Evolutionary conservation across 2,888 invertebrate genomes (phyloP).

Genomic region (Netelia inedita): DNA sequence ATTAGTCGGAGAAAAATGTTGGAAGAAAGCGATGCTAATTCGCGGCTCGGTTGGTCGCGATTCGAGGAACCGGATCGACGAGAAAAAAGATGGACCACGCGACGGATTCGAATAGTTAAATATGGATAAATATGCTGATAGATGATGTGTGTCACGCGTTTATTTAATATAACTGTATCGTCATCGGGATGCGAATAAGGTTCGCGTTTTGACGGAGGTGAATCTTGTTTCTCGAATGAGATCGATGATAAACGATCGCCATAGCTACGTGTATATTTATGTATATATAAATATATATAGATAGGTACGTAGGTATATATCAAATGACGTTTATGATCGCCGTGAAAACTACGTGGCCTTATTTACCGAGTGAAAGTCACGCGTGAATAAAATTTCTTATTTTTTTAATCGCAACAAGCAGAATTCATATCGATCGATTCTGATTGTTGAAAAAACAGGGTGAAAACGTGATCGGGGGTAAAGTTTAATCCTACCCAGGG

Average conservation of each 20-base stretch:
- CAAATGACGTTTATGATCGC: not conserved
- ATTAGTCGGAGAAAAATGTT: too few species aligned
- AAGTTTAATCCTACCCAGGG: too few species aligned
- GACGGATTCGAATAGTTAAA: not conserved
- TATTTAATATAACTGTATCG: too few species aligned
- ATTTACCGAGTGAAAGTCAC: constrained; percentile 41
- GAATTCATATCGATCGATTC: too few species aligned
- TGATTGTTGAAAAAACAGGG: too few species aligned
- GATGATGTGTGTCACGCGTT: too few species aligned
- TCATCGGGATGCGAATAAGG: too few species aligned
- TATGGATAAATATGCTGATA: too few species aligned
- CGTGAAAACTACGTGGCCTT: constrained; percentile 1
- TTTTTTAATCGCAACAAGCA: not conserved
- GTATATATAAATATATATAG: not conserved
- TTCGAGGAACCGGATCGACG: constrained; percentile 3
- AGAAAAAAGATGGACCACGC: constrained; percentile 21
- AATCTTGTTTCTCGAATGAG: too few species aligned
- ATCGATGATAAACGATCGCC: too few species aligned
- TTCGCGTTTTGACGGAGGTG: too few species aligned
- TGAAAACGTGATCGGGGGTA: too few species aligned
- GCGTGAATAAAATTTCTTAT: constrained; percentile 24
- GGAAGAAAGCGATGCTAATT: constrained; percentile 51
- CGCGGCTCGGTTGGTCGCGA: constrained; percentile 45
- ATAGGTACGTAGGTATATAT: constrained; percentile 10
- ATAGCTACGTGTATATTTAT: not conserved